Evolutionary conservation across 2,888 invertebrate genomes (phyloP), one percentile per base, ranked within the genome.

Genomic region (Agrochola lychnidis): DNA sequence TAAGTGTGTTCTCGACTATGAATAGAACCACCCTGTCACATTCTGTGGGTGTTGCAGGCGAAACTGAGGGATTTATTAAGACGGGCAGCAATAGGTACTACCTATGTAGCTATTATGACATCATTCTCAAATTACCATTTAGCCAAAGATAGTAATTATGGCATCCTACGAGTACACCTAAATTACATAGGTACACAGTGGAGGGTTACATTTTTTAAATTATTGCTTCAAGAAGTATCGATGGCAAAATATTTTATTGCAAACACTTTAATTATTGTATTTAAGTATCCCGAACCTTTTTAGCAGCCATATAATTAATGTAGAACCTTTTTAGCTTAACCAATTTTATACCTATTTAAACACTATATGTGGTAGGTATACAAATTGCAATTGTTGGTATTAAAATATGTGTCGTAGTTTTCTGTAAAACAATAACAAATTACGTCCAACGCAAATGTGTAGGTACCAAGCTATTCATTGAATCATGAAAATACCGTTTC

Each of bases 11-110:
- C 67, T 68, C 51, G 81, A 30, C 81, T 83, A 78, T 87, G 81
- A 84, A 87, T 87, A 81, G 51, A 64, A 67, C 87, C 62, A 75
- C 85, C 76, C 87, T 84, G 83, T 71, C 83, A 83, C 84, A 73
- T 73, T 68, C 61, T 40, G 84, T 86, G 84, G 87, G 83, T 69
- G 83, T 73, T 73, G 87, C 80, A 68, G 63, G 73, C 84, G 80
- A 71, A 83, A 83, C 83, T 79, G 87, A 83, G 70, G 87, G 83
- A 83, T 83, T 83, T 83, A 83, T 83, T 82, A 86, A 70, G 87
- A 83, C 84, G 83, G 80, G 70, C 57, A 73, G 53, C 68, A 73
- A 83, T 73, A n/a, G n/a, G n/a, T n/a, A 83, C 73, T 64, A 84
- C 59, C 67, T 73, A 69, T 78, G 73, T 66, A 45, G 64, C 45